Evolutionary conservation across 2,797 vertebrate genomes (phyloP), one percentile per base, ranked within the genome.

Genomic region (Urosaurus nigricauda): DNA sequence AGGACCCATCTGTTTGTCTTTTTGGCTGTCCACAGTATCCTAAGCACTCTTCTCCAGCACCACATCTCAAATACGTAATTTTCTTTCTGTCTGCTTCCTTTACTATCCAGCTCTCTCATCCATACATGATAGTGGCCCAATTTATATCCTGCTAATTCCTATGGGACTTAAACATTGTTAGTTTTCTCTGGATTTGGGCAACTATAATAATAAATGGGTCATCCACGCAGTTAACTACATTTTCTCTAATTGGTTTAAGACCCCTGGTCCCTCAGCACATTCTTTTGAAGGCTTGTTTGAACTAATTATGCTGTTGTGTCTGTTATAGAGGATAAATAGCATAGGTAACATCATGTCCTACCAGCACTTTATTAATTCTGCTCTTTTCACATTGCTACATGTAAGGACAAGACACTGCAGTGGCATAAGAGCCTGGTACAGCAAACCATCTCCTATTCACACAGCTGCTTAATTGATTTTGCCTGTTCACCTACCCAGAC

Each of bases 401-500:
- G 83, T 60, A 29, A 86, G 56, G 84, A 47, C 85, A 93, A 85
- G 40, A 90, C 78, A 26, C 0, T 0, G 51, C 0, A 14, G 86
- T 16, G 0, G 65, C 63, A 43, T 9, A 93, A 90, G 53, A 90
- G 84, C 75, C 74, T 86, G 21, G 81, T 88, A 92, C 87, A 90
- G 87, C 86, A 89, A 88, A 92, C 60, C 82, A 89, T 53, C 88
- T 86, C 93, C 21, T 47, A 29, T 43, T 88, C 92, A 87, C 70
- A 86, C 63, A 88, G 73, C 79, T 81, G 83, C 79, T 75, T 73
- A 93, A 92, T 85, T 91, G 83, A 35, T 92, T 91, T 93, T 75
- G 14, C 85, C 81, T 0, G 0, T 26, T 80, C 47, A 90, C 91
- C 4, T 1, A 53, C 35, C 79, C 78, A 85, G 89, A 87, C 84